These are phyloP conservation scores for Chamaetylas fuelleborni DNA, from an alignment of 2,113 vertebrate genomes.

Conservation along the genomic window DNA sequence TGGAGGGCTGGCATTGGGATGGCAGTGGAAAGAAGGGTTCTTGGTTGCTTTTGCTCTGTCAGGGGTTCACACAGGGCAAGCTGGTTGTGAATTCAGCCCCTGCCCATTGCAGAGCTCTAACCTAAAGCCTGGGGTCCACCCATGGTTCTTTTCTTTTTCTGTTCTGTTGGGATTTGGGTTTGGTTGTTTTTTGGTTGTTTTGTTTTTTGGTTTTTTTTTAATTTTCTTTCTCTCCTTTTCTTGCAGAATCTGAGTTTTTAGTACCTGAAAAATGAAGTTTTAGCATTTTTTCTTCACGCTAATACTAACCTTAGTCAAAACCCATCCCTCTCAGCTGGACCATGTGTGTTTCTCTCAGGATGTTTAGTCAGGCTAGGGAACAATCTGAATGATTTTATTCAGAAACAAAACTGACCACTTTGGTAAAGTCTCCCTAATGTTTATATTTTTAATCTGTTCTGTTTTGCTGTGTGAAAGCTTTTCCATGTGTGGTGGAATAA, in stretches of 20 bases:
- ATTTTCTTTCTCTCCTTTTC: neutral
- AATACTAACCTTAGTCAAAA: neutral
- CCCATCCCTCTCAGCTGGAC: neutral
- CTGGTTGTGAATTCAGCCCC: neutral
- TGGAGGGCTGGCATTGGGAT: neutral
- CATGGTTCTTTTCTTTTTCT: neutral
- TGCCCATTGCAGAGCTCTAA: neutral
- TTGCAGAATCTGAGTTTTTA: neutral
- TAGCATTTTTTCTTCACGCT: neutral
- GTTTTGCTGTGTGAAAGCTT: neutral
- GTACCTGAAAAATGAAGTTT: neutral
- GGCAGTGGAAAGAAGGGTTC: neutral
- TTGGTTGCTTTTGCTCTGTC: neutral
- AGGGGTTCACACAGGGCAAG: neutral
- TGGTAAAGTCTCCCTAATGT: neutral
- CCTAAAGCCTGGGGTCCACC: neutral
- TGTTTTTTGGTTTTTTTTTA: no score
- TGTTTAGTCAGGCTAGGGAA: neutral
- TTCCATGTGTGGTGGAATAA: neutral
- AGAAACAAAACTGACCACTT: neutral
- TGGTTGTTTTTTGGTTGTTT: no score
- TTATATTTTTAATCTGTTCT: neutral
- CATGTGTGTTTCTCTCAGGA: neutral
- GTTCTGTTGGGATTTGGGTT: neutral
- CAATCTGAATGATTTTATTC: neutral